Evolutionary conservation across 2,113 vertebrate genomes (phyloP).

Genomic region (Fregetta grallaria): DNA sequence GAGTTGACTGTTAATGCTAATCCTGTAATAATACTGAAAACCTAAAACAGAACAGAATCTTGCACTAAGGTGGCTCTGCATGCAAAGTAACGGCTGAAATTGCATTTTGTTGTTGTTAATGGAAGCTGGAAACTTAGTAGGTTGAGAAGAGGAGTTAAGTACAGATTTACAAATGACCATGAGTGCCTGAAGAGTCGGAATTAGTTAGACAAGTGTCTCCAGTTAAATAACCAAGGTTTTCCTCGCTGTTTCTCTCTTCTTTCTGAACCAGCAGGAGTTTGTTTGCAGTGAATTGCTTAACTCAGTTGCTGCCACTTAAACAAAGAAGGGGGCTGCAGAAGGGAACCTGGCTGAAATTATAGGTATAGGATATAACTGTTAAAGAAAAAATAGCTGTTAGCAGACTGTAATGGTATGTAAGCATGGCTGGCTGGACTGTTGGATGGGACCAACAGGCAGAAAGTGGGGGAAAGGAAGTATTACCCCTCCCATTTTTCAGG

Average conservation of each 20-base stretch:
- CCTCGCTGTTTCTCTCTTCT: background rate
- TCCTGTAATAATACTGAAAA: conserved; percentile 33
- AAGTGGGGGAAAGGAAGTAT: background rate
- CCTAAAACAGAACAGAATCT: conserved; percentile 32
- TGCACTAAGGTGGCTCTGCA: background rate
- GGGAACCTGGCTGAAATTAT: conserved; percentile 26
- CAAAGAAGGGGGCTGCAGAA: conserved; percentile 3
- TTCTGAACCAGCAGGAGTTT: conserved; percentile 25
- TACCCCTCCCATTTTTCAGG: background rate
- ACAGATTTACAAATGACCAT: background rate
- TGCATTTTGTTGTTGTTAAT: conserved; percentile 28
- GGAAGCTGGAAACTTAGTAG: conserved; percentile 24
- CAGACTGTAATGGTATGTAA: background rate
- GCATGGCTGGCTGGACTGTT: background rate
- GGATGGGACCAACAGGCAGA: background rate
- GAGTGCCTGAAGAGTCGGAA: background rate
- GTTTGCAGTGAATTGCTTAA: conserved; percentile 40
- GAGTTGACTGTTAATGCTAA: conserved; percentile 17
- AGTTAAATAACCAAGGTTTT: conserved; percentile 10
- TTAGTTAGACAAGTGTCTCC: background rate
- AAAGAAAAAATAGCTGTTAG: background rate
- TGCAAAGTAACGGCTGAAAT: conserved; percentile 34
- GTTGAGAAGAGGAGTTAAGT: conserved; percentile 39
- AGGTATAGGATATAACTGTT: background rate
- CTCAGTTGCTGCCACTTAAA: conserved; percentile 41